Conservation (phyloP, 1,140 invertebrate genomes). For the Bacillus rossius region DNA sequence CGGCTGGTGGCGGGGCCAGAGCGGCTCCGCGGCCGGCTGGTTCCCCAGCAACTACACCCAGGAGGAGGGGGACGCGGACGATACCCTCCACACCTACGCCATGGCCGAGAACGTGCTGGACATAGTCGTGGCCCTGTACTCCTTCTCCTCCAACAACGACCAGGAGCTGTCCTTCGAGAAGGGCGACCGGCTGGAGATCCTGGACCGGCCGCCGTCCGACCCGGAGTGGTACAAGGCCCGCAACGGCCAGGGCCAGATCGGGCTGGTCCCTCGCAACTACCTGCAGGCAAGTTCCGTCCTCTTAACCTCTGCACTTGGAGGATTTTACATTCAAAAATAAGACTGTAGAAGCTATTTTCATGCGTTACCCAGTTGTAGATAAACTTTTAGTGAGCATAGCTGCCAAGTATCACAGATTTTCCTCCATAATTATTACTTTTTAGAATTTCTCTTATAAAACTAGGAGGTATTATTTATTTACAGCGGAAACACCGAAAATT, state of each 20-base stretch:
- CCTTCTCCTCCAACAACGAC: conserved; percentile 91
- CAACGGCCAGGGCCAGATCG: conserved; percentile 85
- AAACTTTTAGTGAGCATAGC: no score
- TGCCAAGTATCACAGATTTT: no score
- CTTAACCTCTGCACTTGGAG: not conserved
- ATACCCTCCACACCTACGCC: conserved; percentile 83
- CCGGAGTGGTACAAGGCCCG: conserved; percentile 98
- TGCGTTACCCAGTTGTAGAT: no score
- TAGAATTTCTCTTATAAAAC: no score
- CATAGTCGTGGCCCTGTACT: conserved; percentile 91
- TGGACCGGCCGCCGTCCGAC: conserved; percentile 92
- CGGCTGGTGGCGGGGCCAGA: conserved; percentile 98
- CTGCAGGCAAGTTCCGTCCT: conserved; percentile 52
- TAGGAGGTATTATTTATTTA: no score
- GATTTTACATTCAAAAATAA: not conserved
- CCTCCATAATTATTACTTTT: no score
- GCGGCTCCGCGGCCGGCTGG: conserved; percentile 78
- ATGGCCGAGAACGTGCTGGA: conserved; percentile 91
- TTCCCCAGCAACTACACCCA: conserved; percentile 98
- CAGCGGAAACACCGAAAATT: no score
- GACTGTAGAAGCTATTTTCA: not conserved
- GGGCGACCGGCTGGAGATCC: conserved; percentile 88
- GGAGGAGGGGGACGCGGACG: conserved; percentile 74
- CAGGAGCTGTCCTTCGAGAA: conserved; percentile 97
- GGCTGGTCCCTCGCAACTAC: conserved; percentile 95